These are phyloP conservation scores for Sarcophilus harrisii DNA, from an alignment of 2,797 vertebrate species.

Conservation along the genomic window DNA sequence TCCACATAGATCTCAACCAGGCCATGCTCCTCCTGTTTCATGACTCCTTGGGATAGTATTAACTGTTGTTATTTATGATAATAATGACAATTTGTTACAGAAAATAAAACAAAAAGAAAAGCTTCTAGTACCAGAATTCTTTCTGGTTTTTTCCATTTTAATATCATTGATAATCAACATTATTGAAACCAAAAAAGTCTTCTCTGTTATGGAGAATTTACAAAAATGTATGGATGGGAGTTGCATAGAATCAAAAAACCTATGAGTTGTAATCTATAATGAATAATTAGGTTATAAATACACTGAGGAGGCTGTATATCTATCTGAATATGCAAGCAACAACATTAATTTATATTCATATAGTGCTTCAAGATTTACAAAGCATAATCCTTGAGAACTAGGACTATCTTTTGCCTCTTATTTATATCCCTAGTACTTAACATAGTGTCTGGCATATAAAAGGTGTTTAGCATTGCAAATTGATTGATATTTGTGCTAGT, in stretches of 20 bases:
- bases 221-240: neutral
- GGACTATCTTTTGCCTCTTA: neutral
- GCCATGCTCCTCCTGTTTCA: neutral
- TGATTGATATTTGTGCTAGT: neutral
- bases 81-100: neutral
- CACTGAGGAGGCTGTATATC: neutral
- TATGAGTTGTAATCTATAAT: neutral
- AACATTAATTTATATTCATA: neutral
- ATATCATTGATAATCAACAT: neutral
- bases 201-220: neutral
- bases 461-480: neutral
- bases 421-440: neutral
- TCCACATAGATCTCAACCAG: neutral
- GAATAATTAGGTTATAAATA: neutral
- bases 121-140: neutral
- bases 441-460: neutral
- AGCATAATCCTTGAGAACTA: neutral
- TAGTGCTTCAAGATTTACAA: neutral
- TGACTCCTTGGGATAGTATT: neutral
- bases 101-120: neutral
- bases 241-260: neutral
- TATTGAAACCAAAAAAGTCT: neutral
- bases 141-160: neutral
- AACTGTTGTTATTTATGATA: neutral
- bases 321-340: neutral